Evolutionary conservation across 2,113 vertebrate species (phyloP), one percentile per base, ranked within the genome.

Genomic region (Marcusenius ussheri): DNA sequence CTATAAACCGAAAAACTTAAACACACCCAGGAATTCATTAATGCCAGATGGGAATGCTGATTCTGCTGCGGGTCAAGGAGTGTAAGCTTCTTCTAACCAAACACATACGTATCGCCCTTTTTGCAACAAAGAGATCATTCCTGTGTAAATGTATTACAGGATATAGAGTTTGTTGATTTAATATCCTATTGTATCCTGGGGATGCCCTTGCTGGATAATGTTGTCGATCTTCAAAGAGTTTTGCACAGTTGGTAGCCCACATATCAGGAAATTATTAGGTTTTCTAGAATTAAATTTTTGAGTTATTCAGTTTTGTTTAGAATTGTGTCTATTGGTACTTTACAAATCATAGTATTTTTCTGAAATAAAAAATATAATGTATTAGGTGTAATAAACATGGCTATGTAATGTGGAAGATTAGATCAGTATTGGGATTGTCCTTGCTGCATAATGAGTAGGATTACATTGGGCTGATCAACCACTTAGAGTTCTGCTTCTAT

Each of bases 11-110:
- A 42, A 80, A 42, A 80, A 39, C 74, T 7, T 80, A 80, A 80
- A 80, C 74, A 80, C 74, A 80, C 35, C 74, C 74, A 80, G 74
- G 31, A 80, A 80, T 80, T 80, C 74, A 80, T 80, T 42, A 39
- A 80, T 42, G 74, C 35, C 74, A 80, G 0, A 80, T 80, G 74
- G 35, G 13, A 77, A 39, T 77, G 31, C 15, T 39, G 13, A 77
- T 39, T 17, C 70, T 77, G 17, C 42, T 47, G 17, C 45, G 1
- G 47, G 83, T 47, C 47, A 19, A 47, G 83, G 83, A 84, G 19
- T 3, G 83, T 46, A 19, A 11, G 19, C 45, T 84, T 84, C 24
- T 24, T 21, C 5, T 84, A 84, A 47, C 39, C 9, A 47, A 84
- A 84, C 21, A 24, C 80, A 24, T 10, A 24, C 17, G 9, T 24